Conservation (phyloP, 2,113 vertebrate genomes). For the Dendrocopos noguchii region DNA sequence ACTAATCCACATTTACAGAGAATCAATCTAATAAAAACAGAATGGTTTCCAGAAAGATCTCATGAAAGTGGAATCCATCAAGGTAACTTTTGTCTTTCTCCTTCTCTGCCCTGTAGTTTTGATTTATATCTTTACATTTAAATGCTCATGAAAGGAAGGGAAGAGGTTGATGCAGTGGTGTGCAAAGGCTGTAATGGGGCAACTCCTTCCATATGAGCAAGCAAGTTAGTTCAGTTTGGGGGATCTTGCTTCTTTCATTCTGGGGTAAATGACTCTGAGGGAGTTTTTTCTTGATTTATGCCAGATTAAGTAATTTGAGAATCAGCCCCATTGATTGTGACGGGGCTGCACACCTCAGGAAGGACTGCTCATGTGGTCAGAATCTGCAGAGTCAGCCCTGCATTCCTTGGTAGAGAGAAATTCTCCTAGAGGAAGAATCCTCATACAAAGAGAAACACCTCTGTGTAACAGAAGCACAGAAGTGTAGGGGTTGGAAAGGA, state of each 20-base stretch:
- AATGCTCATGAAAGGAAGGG: not conserved
- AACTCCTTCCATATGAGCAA: constrained; percentile 61
- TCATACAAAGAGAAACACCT: not conserved
- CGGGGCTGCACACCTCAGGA: not conserved
- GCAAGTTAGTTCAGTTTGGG: not conserved
- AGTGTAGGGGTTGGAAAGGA: no score
- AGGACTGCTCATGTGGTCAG: not conserved
- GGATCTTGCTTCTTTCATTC: not conserved
- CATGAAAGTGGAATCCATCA: constrained; percentile 38
- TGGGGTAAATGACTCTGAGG: not conserved
- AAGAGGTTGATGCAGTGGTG: constrained; percentile 17
- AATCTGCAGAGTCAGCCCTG: not conserved
- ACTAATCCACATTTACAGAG: constrained; percentile 65
- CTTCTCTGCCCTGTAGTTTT: constrained; percentile 11
- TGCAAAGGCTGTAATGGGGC: constrained; percentile 42
- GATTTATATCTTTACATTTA: constrained; percentile 42
- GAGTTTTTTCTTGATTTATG: not conserved
- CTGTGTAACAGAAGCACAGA: not conserved
- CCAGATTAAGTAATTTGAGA: not conserved
- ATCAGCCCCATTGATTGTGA: not conserved
- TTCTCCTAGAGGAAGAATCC: not conserved
- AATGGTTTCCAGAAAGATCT: constrained; percentile 57
- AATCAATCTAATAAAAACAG: constrained; percentile 61
- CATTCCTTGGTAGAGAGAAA: not conserved
- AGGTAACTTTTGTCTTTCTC: constrained; percentile 33